These are phyloP conservation scores for Hylyphantes graminicola DNA, from an alignment of 1,140 invertebrate genomes.

Conservation along the genomic window DNA sequence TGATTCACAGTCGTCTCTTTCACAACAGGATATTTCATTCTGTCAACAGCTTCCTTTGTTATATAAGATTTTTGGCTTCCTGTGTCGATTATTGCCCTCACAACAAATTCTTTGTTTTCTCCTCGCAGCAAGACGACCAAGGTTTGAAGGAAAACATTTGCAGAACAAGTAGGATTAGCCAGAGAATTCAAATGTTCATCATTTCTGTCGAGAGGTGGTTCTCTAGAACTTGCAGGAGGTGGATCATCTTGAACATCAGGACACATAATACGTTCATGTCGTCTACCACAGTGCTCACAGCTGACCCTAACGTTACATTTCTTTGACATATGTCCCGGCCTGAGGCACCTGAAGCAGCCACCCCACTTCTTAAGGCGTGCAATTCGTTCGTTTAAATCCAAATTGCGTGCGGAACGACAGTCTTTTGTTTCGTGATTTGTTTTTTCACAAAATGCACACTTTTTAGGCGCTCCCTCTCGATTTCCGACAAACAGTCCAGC, in stretches of 20 bases:
- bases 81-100: constrained; percentile 4
- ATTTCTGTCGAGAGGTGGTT: neutral
- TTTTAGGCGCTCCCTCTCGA: neutral
- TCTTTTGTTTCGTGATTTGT: neutral
- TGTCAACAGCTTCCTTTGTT: too few relatives aligned
- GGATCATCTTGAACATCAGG: neutral
- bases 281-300: neutral
- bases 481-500: neutral
- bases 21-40: neutral
- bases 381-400: constrained; percentile 28
- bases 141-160: constrained; percentile 5
- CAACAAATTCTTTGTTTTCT: neutral
- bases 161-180: neutral
- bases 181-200: neutral
- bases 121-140: neutral
- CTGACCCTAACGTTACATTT: neutral
- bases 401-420: neutral
- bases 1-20: neutral
- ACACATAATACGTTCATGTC: neutral
- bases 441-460: neutral
- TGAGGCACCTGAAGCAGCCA: neutral
- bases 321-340: neutral
- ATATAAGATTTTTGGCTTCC: constrained; percentile 1
- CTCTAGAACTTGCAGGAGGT: neutral
- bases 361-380: neutral